phyloP scores from a whole-genome alignment of 1,140 invertebrate species.

The Augochlora pura region DNA sequence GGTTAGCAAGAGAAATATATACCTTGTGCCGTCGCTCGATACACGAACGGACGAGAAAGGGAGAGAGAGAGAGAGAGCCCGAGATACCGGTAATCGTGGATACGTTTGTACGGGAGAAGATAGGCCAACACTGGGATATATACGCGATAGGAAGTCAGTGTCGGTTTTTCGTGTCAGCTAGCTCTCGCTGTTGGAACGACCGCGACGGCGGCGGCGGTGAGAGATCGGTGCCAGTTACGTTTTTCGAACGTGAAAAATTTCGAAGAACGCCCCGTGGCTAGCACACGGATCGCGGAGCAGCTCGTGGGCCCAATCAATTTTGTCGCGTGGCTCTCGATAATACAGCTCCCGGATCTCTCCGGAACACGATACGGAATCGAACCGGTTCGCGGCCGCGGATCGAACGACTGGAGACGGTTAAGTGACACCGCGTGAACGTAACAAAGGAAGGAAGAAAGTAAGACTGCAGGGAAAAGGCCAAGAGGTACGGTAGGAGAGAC shows the following conservation, averaged over 20 bases:
- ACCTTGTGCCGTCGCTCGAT: background rate
- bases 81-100: constrained; percentile 31
- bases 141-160: constrained; percentile 23
- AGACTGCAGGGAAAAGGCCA: constrained; percentile 20
- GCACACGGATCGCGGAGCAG: background rate
- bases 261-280: background rate
- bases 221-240: constrained; percentile 9
- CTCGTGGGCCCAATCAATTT: constrained; percentile 30
- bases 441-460: constrained; percentile 16
- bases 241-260: background rate
- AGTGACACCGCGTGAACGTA: constrained; percentile 13
- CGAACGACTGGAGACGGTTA: constrained; percentile 13
- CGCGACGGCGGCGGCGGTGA: too few relatives aligned
- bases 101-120: constrained; percentile 22
- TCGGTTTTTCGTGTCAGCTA: constrained; percentile 23
- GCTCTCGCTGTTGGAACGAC: too few relatives aligned
- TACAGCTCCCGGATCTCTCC: background rate
- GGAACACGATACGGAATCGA: constrained; percentile 23
- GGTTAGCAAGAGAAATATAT: background rate
- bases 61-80: background rate
- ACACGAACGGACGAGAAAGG: background rate
- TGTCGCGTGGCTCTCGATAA: constrained; percentile 38
- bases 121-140: background rate
- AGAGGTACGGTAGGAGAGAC: constrained; percentile 22
- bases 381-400: constrained; percentile 37